A percentile compares a stretch with the other conserved stretches of the same genome.
Evolutionary conservation across 2,113 vertebrate species (phyloP).

Genomic region (Pseudonaja textilis): DNA sequence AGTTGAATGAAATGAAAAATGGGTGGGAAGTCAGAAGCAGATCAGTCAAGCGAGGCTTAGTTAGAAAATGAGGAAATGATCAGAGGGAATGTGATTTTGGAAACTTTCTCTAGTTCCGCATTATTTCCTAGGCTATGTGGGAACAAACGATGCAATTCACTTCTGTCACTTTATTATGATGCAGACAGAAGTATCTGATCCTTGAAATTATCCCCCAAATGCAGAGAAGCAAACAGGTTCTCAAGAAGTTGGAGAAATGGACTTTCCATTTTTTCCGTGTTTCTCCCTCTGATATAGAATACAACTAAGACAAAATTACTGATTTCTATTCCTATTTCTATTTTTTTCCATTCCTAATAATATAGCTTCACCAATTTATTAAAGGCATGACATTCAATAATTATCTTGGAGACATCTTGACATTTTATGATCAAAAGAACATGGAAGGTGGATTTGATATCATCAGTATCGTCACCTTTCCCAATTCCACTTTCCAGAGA

Average conservation of each 20-base stretch:
- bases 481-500: neutral
- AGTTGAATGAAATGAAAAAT: neutral
- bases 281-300: neutral
- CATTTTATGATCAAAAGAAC: neutral
- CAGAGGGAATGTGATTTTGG: neutral
- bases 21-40: neutral
- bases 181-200: neutral
- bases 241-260: neutral
- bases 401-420: neutral
- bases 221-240: neutral
- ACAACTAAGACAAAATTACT: neutral
- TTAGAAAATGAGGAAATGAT: neutral
- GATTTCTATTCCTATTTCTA: neutral
- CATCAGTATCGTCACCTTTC: neutral
- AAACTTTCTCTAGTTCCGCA: neutral
- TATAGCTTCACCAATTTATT: neutral
- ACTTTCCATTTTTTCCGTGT: neutral
- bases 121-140: neutral
- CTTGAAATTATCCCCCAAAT: neutral
- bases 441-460: neutral
- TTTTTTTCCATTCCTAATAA: neutral
- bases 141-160: neutral
- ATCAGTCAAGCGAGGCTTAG: neutral
- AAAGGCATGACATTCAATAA: neutral
- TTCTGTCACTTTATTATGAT: neutral